Conservation (phyloP, 2,113 vertebrate genomes). For the Phaethon lepturus region DNA sequence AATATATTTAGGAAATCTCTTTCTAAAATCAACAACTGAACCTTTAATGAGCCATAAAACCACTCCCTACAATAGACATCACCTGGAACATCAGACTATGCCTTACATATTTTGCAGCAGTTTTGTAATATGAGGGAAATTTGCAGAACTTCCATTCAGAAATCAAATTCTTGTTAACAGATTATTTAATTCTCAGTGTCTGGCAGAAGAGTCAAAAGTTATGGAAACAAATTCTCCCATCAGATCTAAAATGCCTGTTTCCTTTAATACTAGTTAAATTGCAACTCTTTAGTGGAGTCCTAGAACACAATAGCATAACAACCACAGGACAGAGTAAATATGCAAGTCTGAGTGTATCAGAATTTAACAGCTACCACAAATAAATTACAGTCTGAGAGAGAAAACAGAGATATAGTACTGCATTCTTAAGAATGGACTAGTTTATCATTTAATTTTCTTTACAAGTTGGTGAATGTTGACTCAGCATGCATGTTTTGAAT, state of each 20-base stretch:
- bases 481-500: not conserved
- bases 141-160: not conserved
- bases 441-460: not conserved
- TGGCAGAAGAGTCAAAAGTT: not conserved
- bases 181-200: not conserved
- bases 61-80: not conserved
- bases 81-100: not conserved
- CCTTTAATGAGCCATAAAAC: not conserved
- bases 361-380: not conserved
- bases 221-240: not conserved
- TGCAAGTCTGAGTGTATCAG: not conserved
- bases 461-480: not conserved
- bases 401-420: not conserved
- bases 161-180: not conserved
- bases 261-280: not conserved
- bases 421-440: not conserved
- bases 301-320: not conserved
- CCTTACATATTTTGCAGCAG: not conserved
- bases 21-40: not conserved
- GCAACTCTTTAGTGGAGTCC: not conserved
- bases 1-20: not conserved
- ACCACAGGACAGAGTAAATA: not conserved
- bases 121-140: not conserved
- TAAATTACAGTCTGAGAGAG: not conserved
- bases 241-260: not conserved